phyloP scores from a whole-genome alignment of 2,113 vertebrate genomes.

The Gopherus evgoodei region DNA sequence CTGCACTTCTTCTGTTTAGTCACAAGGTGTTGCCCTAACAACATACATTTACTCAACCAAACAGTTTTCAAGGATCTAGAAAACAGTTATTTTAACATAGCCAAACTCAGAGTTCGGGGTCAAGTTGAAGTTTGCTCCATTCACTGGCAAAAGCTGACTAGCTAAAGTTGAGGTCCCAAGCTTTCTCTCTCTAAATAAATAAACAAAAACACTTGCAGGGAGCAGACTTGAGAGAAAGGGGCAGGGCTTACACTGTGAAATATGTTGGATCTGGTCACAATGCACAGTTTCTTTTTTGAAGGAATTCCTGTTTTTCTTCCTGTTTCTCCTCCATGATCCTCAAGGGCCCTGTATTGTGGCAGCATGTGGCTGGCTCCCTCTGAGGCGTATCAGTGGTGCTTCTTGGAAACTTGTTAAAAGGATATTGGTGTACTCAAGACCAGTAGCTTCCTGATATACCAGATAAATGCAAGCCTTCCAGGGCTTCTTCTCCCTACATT shows the following conservation, averaged over 20 bases:
- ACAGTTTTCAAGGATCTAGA: background rate
- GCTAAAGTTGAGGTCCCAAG: background rate
- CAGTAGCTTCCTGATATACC: accelerated
- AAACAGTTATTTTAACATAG: background rate
- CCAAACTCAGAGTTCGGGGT: background rate
- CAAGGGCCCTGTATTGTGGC: background rate
- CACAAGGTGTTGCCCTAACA: conserved; percentile 31
- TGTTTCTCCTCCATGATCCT: background rate
- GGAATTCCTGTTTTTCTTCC: background rate
- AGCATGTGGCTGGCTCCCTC: background rate
- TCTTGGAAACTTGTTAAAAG: background rate
- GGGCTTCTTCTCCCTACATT: background rate
- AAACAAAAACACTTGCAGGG: accelerated
- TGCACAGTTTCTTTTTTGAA: background rate
- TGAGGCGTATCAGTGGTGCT: background rate
- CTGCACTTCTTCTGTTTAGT: background rate
- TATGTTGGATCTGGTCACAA: background rate
- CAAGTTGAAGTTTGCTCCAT: background rate
- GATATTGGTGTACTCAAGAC: background rate
- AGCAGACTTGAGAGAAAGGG: accelerated
- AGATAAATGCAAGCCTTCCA: accelerated
- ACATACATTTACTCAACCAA: background rate
- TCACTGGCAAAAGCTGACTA: background rate
- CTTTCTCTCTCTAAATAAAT: accelerated
- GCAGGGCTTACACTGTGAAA: background rate